Base-by-base conservation (phyloP, 2,113 vertebrate species). In the Seriola aureovittata region DNA sequence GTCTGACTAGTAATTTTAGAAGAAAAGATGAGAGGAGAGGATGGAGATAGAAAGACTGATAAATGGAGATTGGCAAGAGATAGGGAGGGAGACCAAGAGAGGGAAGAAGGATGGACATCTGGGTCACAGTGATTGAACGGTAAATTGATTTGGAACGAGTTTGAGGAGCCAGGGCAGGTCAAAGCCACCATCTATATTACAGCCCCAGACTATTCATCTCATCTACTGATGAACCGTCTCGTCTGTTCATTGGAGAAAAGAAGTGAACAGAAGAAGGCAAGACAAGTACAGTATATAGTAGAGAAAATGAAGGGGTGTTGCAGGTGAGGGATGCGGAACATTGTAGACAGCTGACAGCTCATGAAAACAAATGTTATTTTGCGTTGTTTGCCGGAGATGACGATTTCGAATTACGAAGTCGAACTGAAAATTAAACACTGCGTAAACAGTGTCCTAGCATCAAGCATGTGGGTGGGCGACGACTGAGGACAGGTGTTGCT, bases 131-230 rank as follows among this genome's bases (percentile, higher is more conserved):
- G 93, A 94, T 93, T 91, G 90, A 88, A 89, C 84, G 80, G 75
- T 74, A 91, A 91, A 95, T 94, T 94, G 94, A 95, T 94, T 92
- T 90, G 88, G 91, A 93, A 89, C 84, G 91, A 93, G 93, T 93
- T 85, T 81, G 81, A 89, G 83, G 77, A 87, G 91, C 81, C 82
- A 85, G 93, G 83, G 82, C 78, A 84, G 91, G 92, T 93, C 93
- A 95, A 90, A 88, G 89, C 71, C 91, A 84, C 93, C 89, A 91
- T 92, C 93, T 90, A 91, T 93, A 91, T 93, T 91, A 92, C 89
- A 89, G 87, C 65, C 76, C 63, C 78, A 80, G 83, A 89, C 82
- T 79, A 90, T 93, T 93, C 93, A 93, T 94, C 89, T 93, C 81
- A 84, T 85, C 91, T 82, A 19, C 75, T 85, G 74, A 78, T 83